Conservation (phyloP, 2,888 invertebrate genomes). For the Colletes collaris region DNA sequence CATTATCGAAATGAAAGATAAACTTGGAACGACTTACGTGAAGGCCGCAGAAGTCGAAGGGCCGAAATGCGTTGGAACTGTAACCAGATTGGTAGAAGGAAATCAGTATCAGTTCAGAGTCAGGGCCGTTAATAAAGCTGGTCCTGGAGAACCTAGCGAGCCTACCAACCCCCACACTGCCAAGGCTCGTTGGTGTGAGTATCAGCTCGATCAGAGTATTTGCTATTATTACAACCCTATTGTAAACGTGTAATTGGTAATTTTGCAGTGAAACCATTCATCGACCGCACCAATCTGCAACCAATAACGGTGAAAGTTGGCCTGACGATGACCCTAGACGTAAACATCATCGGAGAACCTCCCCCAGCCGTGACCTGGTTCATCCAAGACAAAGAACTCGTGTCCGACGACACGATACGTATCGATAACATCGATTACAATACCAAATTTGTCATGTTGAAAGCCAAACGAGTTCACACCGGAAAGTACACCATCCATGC, state of each 20-base stretch:
- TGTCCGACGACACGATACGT: constrained; percentile 86
- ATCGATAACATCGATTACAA: constrained; percentile 95
- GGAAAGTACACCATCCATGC: constrained; percentile 96
- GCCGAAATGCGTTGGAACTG: constrained; percentile 92
- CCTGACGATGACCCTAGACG: constrained; percentile 92
- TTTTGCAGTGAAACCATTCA: constrained; percentile 94
- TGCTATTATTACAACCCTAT: too few relatives aligned
- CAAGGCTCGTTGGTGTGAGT: constrained; percentile 94
- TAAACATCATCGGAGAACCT: constrained; percentile 96
- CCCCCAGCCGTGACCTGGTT: constrained; percentile 96
- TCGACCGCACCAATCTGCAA: constrained; percentile 95
- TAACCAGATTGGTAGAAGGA: constrained; percentile 95
- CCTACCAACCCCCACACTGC: constrained; percentile 96
- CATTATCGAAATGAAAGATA: constrained; percentile 95
- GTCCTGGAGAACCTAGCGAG: constrained; percentile 95
- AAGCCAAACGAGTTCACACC: constrained; percentile 91
- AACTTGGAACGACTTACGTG: constrained; percentile 92
- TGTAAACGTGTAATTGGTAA: background rate
- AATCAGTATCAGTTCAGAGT: constrained; percentile 98
- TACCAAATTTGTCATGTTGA: constrained; percentile 94
- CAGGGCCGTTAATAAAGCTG: constrained; percentile 97
- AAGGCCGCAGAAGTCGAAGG: constrained; percentile 94
- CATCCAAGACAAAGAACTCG: constrained; percentile 89
- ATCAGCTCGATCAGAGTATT: constrained; percentile 21
- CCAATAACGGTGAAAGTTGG: constrained; percentile 94